These are phyloP conservation scores for Apogon talboti DNA, from an alignment of 2,797 vertebrate species.

Conservation along the genomic window DNA sequence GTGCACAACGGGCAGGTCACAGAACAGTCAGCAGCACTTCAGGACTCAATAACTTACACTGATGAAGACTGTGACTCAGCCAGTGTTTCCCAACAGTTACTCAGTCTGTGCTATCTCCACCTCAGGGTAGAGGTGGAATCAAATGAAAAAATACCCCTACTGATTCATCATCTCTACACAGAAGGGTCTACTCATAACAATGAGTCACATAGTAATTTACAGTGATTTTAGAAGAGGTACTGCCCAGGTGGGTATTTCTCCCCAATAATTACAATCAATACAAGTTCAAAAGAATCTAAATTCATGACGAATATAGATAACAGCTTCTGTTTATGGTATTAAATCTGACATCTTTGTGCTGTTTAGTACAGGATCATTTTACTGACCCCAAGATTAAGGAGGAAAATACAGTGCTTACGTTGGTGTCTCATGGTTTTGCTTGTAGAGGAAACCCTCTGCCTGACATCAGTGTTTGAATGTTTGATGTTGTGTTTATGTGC, in stretches of 20 bases:
- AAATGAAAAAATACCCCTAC: constrained; percentile 31
- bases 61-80: constrained; percentile 54
- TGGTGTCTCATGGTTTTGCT: constrained; percentile 29
- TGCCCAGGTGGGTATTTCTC: constrained; percentile 5
- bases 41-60: constrained; percentile 40
- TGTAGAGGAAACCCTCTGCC: constrained; percentile 51
- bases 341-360: constrained; percentile 79
- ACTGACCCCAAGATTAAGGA: constrained; percentile 44
- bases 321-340: constrained; percentile 22
- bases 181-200: constrained; percentile 26
- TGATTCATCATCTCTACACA: constrained; percentile 31
- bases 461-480: constrained; percentile 61
- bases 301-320: constrained; percentile 14
- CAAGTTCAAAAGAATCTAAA: constrained; percentile 16
- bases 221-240: constrained; percentile 25
- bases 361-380: constrained; percentile 54
- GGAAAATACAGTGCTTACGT: constrained; percentile 36
- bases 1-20: constrained; percentile 46
- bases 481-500: constrained; percentile 50
- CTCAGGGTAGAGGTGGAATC: constrained; percentile 23
- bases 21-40: constrained; percentile 51
- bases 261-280: constrained; percentile 38
- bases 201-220: constrained; percentile 45
- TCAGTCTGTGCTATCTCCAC: constrained; percentile 38
- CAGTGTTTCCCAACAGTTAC: constrained; percentile 46